Evolutionary conservation across 1,140 invertebrate species (phyloP), one percentile per base, ranked within the genome.

Genomic region (Scaptomyza montana): DNA sequence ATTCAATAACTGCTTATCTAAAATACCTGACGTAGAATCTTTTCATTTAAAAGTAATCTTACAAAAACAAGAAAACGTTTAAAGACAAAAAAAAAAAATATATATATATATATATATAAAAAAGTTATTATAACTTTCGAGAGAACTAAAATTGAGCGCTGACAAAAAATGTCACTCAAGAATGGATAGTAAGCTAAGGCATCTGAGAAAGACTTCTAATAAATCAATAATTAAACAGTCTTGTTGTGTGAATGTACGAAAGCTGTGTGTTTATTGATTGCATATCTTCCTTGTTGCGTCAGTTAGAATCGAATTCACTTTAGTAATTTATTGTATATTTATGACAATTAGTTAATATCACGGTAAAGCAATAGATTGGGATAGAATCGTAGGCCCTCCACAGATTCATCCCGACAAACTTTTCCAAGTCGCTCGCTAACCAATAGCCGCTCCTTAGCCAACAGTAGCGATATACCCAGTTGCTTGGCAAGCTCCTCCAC

Each of bases 321-420:
- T 49, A 19, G 53, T 13, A 13, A n/a, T 16, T 56, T 54, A 69
- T 16, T 33, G 47, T 13, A 41, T 21, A 28, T 19, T 16, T n/a
- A 59, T 16, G 30, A 50, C 33, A 43, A 19, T 7, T 72, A 72
- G 21, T 59, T 55, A 54, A 28, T 53, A 43, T 67, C 63, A 10
- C 77, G 79, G 0, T 73, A 28, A 13, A 97, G 91, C 93, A 98
- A 96, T 43, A 95, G 92, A 94, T 99, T 99, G 1, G 96, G 96
- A 93, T 97, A 99, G 93, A 99, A 99, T 78, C 96, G 93, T 28
- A 99, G 92, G 43, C 98, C 98, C 94, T 99, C 97, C 61, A 98
- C 96, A 0, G 96, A 96, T 92, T 99, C 98, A 92, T 99, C 98
- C 71, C 98, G 93, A 90, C 98, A 99, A n/a, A 96, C 94, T 78